Conservation (phyloP, 2,113 vertebrate species). For the Capricornis sumatraensis region DNA sequence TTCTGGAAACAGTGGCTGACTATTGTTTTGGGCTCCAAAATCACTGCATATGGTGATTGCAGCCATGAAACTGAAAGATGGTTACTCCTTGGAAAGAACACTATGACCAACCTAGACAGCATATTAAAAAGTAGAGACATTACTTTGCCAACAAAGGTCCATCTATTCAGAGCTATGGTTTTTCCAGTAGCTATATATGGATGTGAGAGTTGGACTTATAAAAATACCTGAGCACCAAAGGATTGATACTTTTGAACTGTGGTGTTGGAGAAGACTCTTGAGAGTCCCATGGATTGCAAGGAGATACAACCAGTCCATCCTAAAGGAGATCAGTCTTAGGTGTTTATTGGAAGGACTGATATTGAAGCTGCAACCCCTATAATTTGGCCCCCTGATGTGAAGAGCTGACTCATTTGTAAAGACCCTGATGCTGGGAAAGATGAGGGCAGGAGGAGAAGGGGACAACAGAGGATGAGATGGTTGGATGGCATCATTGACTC, state of each 20-base stretch:
- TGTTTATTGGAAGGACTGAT: background rate
- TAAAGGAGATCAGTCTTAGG: background rate
- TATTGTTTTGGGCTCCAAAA: background rate
- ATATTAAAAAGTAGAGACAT: background rate
- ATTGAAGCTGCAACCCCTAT: background rate
- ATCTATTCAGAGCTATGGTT: background rate
- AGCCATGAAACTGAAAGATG: background rate
- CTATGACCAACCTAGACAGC: background rate
- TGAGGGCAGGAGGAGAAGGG: background rate
- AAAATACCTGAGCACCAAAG: background rate
- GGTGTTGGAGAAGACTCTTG: background rate
- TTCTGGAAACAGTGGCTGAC: background rate
- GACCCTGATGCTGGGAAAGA: background rate
- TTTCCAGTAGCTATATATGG: background rate
- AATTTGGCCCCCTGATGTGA: background rate
- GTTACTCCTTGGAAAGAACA: background rate
- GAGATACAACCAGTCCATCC: background rate
- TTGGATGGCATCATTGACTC: background rate
- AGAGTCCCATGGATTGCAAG: background rate
- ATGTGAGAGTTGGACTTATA: background rate
- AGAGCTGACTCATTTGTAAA: background rate
- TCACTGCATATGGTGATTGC: background rate
- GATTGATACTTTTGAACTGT: background rate
- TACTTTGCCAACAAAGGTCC: background rate
- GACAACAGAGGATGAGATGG: background rate